Percentiles rank a stretch among this genome's conserved stretches.
Conservation (phyloP, 2,113 vertebrate genomes). For the Myiagra hebetior region DNA sequence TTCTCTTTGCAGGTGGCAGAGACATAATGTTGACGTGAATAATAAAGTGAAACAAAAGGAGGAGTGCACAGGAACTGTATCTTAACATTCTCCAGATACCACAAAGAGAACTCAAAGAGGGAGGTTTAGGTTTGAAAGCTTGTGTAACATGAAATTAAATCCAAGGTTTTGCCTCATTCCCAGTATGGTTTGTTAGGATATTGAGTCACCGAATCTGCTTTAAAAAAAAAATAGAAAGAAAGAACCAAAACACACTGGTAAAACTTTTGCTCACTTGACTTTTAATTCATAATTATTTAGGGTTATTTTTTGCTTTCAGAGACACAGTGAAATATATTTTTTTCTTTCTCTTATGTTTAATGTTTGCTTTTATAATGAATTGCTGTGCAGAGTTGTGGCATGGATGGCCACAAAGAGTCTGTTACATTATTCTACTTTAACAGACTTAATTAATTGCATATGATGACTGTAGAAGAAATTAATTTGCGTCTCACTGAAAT, state of each 20-base stretch:
- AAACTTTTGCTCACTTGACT: neutral
- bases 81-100: neutral
- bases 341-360: neutral
- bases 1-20: conserved; percentile 32
- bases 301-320: neutral
- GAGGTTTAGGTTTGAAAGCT: neutral
- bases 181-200: neutral
- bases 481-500: neutral
- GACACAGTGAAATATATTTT: neutral
- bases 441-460: neutral
- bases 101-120: neutral
- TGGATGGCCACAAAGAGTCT: neutral
- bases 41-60: neutral
- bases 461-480: neutral
- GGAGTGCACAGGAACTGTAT: neutral
- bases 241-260: neutral
- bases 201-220: neutral
- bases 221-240: rapidly evolving
- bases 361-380: neutral
- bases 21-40: neutral
- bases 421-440: neutral
- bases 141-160: neutral
- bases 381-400: neutral
- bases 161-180: neutral
- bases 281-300: neutral